Conservation (phyloP, 2,113 vertebrate genomes). For the Psilopogon haemacephalus region DNA sequence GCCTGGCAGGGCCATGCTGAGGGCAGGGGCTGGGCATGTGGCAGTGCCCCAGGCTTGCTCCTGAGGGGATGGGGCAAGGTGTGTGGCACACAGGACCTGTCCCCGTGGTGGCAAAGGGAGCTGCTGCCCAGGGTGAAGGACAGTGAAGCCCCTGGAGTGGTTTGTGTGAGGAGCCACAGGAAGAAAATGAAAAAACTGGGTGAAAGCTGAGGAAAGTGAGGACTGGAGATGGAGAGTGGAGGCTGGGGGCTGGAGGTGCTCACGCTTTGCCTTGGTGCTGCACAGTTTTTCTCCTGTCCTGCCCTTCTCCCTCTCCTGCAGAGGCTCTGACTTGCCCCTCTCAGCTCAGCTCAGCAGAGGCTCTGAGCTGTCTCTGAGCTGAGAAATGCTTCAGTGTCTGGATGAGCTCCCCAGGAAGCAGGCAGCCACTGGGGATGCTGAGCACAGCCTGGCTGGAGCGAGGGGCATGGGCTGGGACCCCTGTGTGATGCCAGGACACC, state of each 20-base stretch:
- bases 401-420: background rate
- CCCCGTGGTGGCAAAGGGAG: rapidly evolving
- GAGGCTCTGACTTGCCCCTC: background rate
- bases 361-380: background rate
- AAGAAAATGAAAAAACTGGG: background rate
- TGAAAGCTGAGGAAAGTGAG: background rate
- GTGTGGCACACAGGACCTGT: rapidly evolving
- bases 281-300: background rate
- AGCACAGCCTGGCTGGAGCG: rapidly evolving
- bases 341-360: rapidly evolving
- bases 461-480: background rate
- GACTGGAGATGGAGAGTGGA: background rate
- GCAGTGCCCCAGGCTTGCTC: background rate
- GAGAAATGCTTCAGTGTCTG: rapidly evolving
- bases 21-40: background rate
- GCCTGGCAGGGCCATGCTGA: background rate
- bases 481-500: rapidly evolving
- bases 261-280: background rate
- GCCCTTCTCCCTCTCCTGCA: no score
- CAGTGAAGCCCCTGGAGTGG: background rate
- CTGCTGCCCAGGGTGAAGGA: background rate
- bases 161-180: background rate
- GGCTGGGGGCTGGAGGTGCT: rapidly evolving
- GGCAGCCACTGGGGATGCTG: background rate
- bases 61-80: rapidly evolving